Evolutionary conservation across 2,888 invertebrate species (phyloP).

Genomic region (Sminthurides aquaticus): DNA sequence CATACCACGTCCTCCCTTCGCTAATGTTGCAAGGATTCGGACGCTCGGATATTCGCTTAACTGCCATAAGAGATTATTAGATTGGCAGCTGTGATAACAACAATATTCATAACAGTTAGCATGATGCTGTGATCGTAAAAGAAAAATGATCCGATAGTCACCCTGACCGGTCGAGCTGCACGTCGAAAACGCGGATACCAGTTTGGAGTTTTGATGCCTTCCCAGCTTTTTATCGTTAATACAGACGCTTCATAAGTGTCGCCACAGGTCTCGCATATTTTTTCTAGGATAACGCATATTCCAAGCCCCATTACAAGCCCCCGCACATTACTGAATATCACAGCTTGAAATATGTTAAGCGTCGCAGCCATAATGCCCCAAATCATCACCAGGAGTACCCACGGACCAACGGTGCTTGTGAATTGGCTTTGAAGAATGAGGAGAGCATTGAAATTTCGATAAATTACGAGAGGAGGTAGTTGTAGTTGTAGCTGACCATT

Average conservation of each 20-base stretch:
- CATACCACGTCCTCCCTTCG: no score
- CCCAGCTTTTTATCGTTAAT: not conserved
- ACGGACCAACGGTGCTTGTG: not conserved
- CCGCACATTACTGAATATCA: not conserved
- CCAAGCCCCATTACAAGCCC: not conserved
- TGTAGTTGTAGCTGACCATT: not conserved
- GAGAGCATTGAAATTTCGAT: not conserved
- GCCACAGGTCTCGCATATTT: not conserved
- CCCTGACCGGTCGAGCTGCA: not conserved
- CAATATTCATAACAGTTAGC: slow-evolving; percentile 1
- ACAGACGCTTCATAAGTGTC: not conserved
- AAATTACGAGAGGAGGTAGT: no score
- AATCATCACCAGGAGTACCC: not conserved
- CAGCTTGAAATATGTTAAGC: slow-evolving; percentile 6
- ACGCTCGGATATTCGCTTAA: not conserved
- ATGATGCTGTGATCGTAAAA: not conserved
- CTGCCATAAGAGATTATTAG: slow-evolving; percentile 1
- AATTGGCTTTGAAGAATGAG: not conserved
- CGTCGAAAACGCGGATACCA: not conserved
- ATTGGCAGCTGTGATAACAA: slow-evolving; percentile 1
- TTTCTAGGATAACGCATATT: not conserved
- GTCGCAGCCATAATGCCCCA: not conserved
- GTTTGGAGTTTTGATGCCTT: not conserved
- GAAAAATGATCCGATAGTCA: not conserved
- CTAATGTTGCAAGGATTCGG: no score